Base-by-base conservation (phyloP, 2,113 vertebrate genomes). In the Strix uralensis region DNA sequence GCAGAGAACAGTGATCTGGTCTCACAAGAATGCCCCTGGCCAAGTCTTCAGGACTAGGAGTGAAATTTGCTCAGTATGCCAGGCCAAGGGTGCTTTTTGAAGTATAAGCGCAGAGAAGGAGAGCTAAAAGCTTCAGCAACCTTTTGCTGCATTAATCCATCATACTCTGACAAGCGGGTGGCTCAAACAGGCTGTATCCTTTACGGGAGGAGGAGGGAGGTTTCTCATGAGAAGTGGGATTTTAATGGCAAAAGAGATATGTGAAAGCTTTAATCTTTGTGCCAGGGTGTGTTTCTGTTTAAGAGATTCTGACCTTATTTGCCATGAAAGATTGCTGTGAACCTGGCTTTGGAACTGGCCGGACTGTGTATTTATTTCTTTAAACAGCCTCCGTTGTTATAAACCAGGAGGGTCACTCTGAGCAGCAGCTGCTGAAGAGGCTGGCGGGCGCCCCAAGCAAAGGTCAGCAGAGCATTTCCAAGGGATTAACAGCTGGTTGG, bases 1-100 rank as follows among this genome's bases (percentile, higher is more conserved):
- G 67, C 34, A 79, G 91, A 74, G 69, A 66, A 62, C 69, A 78
- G 62, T 88, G 72, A 81, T 95, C 87, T 93, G 81, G 65, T 93
- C 94, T 94, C 57, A 67, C 61, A 94, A 71, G 95, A 90, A 97
- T 91, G 58, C 23, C 55, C 59, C 66, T n/a, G 29, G 80, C 90
- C 74, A 88, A 81, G 44, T 26, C 59, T 69, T 62, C 78, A 55
- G 92, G 75, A 78, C 47, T 72, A 88, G 88, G 74, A 93, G 86
- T 77, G 73, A 88, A 81, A 90, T 81, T 62, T 47, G 30, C 84
- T 94, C 74, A 32, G 38, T 51, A 9, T 90, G 89, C 84, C 54
- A 88, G 85, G 83, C 75, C 86, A 83, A 92, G 70, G 55, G 23
- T 82, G 66, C 54, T 59, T 91, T 96, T 94, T 92, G 67, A 95